Conservation (phyloP, 2,113 vertebrate species). For the Orthonyx spaldingii region DNA sequence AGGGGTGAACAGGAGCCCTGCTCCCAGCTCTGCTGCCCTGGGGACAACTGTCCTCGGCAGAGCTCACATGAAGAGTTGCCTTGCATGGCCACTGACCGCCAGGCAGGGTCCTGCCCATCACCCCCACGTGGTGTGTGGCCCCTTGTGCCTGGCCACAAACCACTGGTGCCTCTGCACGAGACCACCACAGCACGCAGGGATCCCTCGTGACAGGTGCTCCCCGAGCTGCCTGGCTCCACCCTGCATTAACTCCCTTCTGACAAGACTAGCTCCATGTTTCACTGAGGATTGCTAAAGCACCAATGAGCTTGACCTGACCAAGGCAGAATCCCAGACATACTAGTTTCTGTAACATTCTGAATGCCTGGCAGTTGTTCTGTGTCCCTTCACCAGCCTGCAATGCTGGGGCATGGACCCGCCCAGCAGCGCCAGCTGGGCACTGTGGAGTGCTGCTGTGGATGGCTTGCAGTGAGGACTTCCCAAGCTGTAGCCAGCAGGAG, state of each 20-base stretch:
- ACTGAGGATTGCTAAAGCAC: background rate
- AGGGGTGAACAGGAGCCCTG: background rate
- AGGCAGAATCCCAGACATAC: background rate
- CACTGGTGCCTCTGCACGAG: rapidly evolving
- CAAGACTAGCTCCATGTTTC: background rate
- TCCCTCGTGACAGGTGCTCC: rapidly evolving
- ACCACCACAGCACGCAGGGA: background rate
- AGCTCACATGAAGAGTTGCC: background rate
- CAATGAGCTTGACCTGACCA: background rate
- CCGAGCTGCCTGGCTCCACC: background rate
- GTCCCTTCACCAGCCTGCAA: background rate
- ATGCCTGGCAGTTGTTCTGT: background rate
- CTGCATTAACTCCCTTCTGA: background rate
- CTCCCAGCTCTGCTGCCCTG: background rate
- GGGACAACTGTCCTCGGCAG: background rate
- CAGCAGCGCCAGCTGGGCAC: background rate
- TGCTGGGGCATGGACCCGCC: background rate
- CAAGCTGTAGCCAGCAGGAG: rapidly evolving
- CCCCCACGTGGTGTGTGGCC: rapidly evolving
- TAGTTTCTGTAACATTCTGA: background rate
- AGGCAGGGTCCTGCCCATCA: background rate
- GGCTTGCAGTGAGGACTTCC: background rate
- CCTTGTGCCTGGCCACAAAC: background rate
- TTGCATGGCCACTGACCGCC: background rate
- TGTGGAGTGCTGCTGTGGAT: background rate